Evolutionary conservation across 2,888 invertebrate genomes (phyloP).

Genomic region (Drosophila ustulata): DNA sequence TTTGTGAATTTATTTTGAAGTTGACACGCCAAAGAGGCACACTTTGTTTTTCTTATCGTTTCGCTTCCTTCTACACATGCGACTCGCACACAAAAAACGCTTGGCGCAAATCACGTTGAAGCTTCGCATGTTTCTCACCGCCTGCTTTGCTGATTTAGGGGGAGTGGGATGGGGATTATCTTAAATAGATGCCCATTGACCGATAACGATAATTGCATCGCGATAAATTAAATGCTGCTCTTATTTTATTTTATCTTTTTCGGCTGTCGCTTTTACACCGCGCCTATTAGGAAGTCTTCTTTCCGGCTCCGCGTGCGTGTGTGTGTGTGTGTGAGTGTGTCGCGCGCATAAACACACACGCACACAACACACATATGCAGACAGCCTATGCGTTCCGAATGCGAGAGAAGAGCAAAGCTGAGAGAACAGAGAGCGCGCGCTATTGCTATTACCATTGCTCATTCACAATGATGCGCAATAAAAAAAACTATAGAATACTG

Average conservation of each 20-base stretch:
- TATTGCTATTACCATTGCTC: slow-evolving; percentile 60
- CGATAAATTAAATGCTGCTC: slow-evolving; percentile 20
- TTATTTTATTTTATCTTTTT: slow-evolving; percentile 23
- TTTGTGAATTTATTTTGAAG: slow-evolving; percentile 46
- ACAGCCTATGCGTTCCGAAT: slow-evolving; percentile 33
- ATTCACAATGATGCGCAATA: slow-evolving; percentile 78
- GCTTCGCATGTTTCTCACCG: slow-evolving; percentile 31
- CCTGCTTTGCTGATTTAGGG: slow-evolving; percentile 30
- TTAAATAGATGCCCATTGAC: not conserved
- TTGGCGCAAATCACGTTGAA: slow-evolving; percentile 3
- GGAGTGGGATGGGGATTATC: not conserved
- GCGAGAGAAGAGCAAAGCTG: slow-evolving; percentile 27
- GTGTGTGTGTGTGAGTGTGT: slow-evolving; percentile 19
- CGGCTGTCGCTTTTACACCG: slow-evolving; percentile 1
- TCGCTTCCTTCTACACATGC: not conserved
- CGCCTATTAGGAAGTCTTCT: slow-evolving; percentile 51
- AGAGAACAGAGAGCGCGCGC: slow-evolving; percentile 44
- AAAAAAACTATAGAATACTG: slow-evolving; percentile 55
- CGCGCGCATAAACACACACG: slow-evolving; percentile 16
- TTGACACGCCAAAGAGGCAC: slow-evolving; percentile 50
- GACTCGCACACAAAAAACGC: not conserved
- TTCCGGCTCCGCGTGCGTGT: slow-evolving; percentile 47
- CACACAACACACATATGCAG: not conserved
- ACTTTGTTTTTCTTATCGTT: slow-evolving; percentile 39
- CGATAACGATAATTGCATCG: not conserved